Base-by-base conservation (phyloP, 2,113 vertebrate species). In the Strix aluco region DNA sequence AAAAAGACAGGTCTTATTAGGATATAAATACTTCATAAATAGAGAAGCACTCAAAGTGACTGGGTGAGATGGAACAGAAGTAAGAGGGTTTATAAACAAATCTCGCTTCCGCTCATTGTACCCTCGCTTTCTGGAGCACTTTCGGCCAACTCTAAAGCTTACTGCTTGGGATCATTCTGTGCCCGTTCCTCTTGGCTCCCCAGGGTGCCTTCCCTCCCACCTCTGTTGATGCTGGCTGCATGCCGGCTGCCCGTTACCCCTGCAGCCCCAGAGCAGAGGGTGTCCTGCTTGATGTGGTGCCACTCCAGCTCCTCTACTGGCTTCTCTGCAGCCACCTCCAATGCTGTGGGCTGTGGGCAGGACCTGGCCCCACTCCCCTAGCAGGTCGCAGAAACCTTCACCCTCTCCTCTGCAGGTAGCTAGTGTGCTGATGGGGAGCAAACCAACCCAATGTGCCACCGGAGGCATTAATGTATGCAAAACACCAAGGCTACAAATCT, bases 381-480 rank as follows among this genome's bases (percentile, higher is more conserved):
- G n/a, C 13, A 44, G 27, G 21, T 90, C 49, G 34, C 44, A 59
- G 70, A 23, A 67, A 20, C 20, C 11, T 79, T 82, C 47, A 27
- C 16, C 19, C 26, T 49, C 55, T 22, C 21, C 29, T 71, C 51
- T 44, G 36, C 8, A 2, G 13, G 40, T 49, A 91, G 21, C 2
- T 77, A 51, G 20, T 2, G 15, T 19, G 26, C 12, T 52, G 34
- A 22, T 19, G 36, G 81, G 81, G 32, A 69, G 66, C 11, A 84
- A 78, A 78, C 8, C 13, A 77, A 25, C 1, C 2, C 30, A 8
- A 10, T 11, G 21, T 49, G 55, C 46, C 59, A 58, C 11, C 23
- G 0, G 54, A 83, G 42, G 11, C 0, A 0, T 52, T 57, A 49
- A 44, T 1, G 1, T 26, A 25, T 2, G 15, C 23, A 72, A 57